phyloP scores from a whole-genome alignment of 1,140 invertebrate genomes.

The Trichogramma pretiosum region DNA sequence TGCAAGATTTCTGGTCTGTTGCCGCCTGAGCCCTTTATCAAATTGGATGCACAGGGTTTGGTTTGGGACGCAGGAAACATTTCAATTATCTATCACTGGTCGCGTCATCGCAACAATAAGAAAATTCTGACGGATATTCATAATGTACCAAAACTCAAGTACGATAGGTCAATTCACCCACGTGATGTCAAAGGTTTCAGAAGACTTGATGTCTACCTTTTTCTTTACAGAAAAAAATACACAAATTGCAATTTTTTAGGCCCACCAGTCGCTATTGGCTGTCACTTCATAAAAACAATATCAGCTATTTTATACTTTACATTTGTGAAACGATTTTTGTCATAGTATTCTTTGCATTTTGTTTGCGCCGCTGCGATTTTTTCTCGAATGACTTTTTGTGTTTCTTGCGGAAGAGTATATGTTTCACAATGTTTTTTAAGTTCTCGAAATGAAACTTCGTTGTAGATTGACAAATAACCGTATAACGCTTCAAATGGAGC shows the following conservation, averaged over 20 bases:
- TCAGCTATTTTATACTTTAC: slow-evolving; percentile 15
- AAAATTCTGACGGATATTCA: too few relatives aligned
- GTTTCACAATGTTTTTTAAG: slow-evolving; percentile 7
- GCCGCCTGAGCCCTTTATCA: slow-evolving; percentile 13
- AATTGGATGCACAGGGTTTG: slow-evolving; percentile 6
- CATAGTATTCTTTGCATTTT: slow-evolving; percentile 11
- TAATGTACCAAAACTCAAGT: too few relatives aligned
- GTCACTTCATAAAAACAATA: slow-evolving; percentile 16
- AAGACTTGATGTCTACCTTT: too few relatives aligned
- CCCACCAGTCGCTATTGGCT: slow-evolving; percentile 10
- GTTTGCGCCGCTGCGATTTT: slow-evolving; percentile 12
- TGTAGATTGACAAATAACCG: slow-evolving; percentile 14
- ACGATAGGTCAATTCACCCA: too few relatives aligned
- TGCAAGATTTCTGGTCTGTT: slow-evolving; percentile 4
- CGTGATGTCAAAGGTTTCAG: too few relatives aligned
- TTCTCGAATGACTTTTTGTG: slow-evolving; percentile 3
- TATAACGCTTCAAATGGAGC: slow-evolving; percentile 16
- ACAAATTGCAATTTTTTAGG: slow-evolving; percentile 18
- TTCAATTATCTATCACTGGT: slow-evolving; percentile 16
- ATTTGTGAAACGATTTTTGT: slow-evolving; percentile 3
- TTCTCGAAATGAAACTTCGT: background rate
- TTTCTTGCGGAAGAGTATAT: slow-evolving; percentile 6
- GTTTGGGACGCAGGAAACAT: slow-evolving; percentile 16
- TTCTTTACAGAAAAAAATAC: too few relatives aligned
- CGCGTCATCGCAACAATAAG: slow-evolving; percentile 13